Evolutionary conservation across 2,888 invertebrate species (phyloP).

Genomic region (Deroplatys truncata): DNA sequence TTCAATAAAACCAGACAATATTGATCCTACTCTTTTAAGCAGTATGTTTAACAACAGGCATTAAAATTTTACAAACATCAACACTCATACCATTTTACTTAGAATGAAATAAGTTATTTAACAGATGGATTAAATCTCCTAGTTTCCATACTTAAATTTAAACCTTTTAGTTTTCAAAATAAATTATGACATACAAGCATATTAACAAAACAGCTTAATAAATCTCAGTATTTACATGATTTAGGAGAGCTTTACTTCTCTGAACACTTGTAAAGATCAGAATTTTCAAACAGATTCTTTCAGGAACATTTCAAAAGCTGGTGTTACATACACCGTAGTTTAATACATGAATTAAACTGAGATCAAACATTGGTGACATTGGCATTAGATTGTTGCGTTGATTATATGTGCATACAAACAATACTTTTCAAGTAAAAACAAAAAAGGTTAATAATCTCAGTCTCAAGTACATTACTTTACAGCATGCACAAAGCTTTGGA

Average conservation of each 20-base stretch:
- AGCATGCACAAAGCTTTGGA: background rate
- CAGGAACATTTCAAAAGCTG: background rate
- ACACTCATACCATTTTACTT: background rate
- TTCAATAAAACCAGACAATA: background rate
- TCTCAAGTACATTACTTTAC: background rate
- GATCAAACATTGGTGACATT: background rate
- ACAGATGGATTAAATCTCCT: background rate
- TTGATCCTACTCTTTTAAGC: background rate
- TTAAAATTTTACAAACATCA: background rate
- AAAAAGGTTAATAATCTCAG: background rate
- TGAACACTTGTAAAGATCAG: background rate
- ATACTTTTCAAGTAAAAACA: background rate
- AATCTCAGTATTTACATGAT: background rate
- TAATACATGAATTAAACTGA: background rate
- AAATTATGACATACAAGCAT: background rate
- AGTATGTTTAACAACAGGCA: background rate
- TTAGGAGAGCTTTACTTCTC: background rate
- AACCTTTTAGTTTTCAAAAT: background rate
- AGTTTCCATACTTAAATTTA: background rate
- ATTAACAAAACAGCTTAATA: background rate
- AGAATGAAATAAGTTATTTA: background rate
- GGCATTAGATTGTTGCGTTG: background rate
- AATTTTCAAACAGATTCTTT: background rate
- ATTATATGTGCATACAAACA: background rate
- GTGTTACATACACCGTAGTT: background rate